phyloP scores from a whole-genome alignment of 2,797 vertebrate species.

The Novumbra hubbsi region DNA sequence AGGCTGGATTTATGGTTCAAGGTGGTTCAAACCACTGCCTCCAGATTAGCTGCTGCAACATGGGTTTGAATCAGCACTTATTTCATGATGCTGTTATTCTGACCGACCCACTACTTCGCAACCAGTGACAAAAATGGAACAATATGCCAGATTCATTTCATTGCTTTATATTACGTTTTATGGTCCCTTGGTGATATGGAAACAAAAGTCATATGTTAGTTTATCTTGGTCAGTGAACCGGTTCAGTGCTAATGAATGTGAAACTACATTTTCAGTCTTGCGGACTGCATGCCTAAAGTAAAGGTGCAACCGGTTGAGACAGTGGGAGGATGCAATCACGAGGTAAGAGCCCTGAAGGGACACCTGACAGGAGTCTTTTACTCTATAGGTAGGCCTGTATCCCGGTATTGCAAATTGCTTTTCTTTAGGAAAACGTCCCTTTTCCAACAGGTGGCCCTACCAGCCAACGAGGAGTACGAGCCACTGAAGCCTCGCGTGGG shows the following conservation, averaged over 20 bases:
- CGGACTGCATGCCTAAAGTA: constrained; percentile 94
- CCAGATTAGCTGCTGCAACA: neutral
- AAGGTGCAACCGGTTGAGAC: constrained; percentile 93
- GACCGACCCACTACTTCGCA: neutral
- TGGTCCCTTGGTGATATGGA: neutral
- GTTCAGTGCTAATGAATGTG: neutral
- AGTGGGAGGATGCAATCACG: constrained; percentile 93
- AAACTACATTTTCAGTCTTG: constrained; percentile 69
- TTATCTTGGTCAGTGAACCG: neutral
- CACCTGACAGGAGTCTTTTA: too few relatives aligned
- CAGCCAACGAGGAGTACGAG: constrained; percentile 81
- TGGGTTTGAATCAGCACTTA: neutral
- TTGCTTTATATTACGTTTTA: neutral
- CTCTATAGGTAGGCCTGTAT: too few relatives aligned
- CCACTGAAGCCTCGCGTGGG: constrained; percentile 87
- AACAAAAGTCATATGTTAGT: neutral
- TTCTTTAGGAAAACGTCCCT: neutral
- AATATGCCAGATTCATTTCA: too few relatives aligned
- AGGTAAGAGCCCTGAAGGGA: constrained; percentile 72
- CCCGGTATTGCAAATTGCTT: neutral
- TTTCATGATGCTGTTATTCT: neutral
- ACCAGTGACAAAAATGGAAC: too few relatives aligned
- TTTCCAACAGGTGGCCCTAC: constrained; percentile 85
- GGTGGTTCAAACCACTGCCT: neutral
- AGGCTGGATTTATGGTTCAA: neutral